These are phyloP conservation scores for Euleptes europaea DNA, from an alignment of 2,113 vertebrate genomes.

Conservation along the genomic window DNA sequence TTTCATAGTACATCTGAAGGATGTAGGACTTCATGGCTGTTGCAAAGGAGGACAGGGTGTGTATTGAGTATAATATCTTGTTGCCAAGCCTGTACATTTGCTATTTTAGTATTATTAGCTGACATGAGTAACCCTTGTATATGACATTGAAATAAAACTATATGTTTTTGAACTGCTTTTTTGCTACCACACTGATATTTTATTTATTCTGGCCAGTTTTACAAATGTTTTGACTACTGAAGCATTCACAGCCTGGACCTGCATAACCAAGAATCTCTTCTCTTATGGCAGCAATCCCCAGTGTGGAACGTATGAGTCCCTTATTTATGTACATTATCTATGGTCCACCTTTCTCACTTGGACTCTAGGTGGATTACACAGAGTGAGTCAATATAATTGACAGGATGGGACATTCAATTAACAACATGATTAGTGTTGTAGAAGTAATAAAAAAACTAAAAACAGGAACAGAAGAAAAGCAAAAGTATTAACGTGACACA, in stretches of 20 bases:
- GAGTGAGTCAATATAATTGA: too few species aligned
- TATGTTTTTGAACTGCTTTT: background rate
- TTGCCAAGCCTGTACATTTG: background rate
- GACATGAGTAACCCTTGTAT: background rate
- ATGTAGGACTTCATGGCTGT: background rate
- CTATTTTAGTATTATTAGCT: background rate
- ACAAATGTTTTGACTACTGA: background rate
- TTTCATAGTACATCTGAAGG: background rate
- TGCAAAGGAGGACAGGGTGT: background rate
- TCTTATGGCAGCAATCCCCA: background rate
- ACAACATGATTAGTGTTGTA: too few species aligned
- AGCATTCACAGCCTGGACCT: background rate
- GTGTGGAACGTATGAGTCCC: too few species aligned
- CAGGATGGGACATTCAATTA: too few species aligned
- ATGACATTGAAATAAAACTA: background rate
- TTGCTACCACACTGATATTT: background rate
- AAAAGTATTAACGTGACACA: too few species aligned
- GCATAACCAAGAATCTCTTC: background rate
- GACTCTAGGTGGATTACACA: too few species aligned
- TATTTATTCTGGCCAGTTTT: background rate
- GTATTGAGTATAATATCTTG: background rate
- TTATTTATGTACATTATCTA: too few species aligned
- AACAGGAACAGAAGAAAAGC: too few species aligned
- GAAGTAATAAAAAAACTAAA: too few species aligned
- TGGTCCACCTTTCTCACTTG: too few species aligned